Evolutionary conservation across 2,113 vertebrate species (phyloP), one percentile per base, ranked within the genome.

Genomic region (Sprattus sprattus): DNA sequence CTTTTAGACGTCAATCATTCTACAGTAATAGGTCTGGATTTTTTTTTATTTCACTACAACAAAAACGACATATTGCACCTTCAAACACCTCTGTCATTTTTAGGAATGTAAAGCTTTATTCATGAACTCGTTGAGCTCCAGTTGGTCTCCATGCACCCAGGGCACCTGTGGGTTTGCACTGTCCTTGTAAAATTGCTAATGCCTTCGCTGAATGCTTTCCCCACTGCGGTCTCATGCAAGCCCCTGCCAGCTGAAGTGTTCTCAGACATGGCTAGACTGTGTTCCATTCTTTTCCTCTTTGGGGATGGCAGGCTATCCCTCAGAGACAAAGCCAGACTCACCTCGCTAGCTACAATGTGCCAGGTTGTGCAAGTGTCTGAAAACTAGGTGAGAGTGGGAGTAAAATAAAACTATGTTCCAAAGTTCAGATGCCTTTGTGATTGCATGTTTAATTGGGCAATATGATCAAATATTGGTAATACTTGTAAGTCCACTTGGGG

Each of bases 381-480:
- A 7, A 39, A 39, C 71, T 18, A 16, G 71, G 32, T 39, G 28
- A 39, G 28, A 78, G 71, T 16, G 13, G 28, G 15, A 32, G 28
- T 78, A 6, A 32, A 32, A 39, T 13, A 28, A 78, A 39, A 78
- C 32, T 78, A 13, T 78, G 28, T 39, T 44, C 32, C 15, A 4
- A 78, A 11, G 71, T 78, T 78, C 32, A 32, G 11, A 32, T 78
- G 20, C 5, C 28, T 15, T 83, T 32, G 46, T 25, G 49, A 83
- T 86, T 71, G 81, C 18, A 67, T 85, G 82, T 78, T 64, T 85
- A 85, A 81, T 85, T 88, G 54, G 25, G 87, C 57, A 85, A 85
- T 84, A 7, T 44, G 71, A 54, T 82, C 84, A 75, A 89, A 83
- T 71, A 45, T 84, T 85, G 67, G 52, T 57, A 16, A 47, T n/a